Percentiles rank a stretch among this genome's conserved stretches.
These are phyloP conservation scores for Mystacides longicornis DNA, from an alignment of 2,888 invertebrate genomes.

Conservation along the genomic window DNA sequence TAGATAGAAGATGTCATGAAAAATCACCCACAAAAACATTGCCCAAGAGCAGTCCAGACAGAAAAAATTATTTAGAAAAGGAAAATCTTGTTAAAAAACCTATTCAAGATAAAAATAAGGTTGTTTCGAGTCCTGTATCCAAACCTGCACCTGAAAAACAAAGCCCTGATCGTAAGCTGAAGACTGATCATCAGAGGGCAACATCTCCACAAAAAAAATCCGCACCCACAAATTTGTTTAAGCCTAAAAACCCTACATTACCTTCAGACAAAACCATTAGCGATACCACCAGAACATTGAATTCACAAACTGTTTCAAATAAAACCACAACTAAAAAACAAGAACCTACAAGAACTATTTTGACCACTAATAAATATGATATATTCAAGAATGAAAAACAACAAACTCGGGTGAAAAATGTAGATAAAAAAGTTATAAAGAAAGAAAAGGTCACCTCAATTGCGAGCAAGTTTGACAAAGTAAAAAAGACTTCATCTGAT, in stretches of 20 bases:
- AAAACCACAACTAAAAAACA: slow-evolving; percentile 21
- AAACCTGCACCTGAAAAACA: slow-evolving; percentile 24
- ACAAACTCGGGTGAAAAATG: slow-evolving; percentile 17
- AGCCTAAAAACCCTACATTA: slow-evolving; percentile 21
- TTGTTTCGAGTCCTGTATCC: neutral
- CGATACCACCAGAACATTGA: neutral
- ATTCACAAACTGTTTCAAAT: slow-evolving; percentile 5
- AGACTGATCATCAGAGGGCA: slow-evolving; percentile 8
- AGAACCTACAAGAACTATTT: slow-evolving; percentile 23
- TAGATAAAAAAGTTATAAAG: slow-evolving; percentile 9
- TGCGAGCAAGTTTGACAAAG: slow-evolving; percentile 17
- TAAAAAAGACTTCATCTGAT: slow-evolving; percentile 13
- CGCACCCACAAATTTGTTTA: slow-evolving; percentile 3
- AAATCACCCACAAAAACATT: neutral
- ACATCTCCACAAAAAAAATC: slow-evolving; percentile 15
- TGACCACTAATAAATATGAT: slow-evolving; percentile 23
- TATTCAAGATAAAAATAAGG: neutral
- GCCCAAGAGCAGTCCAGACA: neutral
- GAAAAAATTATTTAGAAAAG: neutral
- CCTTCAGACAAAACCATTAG: slow-evolving; percentile 13
- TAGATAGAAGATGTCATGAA: neutral
- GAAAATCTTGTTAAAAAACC: neutral
- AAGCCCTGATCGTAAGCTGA: slow-evolving; percentile 23
- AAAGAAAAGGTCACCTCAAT: slow-evolving; percentile 18
- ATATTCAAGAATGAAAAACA: slow-evolving; percentile 25